Evolutionary conservation across 2,888 invertebrate genomes (phyloP).

Genomic region (Trichopoda pennipes): DNA sequence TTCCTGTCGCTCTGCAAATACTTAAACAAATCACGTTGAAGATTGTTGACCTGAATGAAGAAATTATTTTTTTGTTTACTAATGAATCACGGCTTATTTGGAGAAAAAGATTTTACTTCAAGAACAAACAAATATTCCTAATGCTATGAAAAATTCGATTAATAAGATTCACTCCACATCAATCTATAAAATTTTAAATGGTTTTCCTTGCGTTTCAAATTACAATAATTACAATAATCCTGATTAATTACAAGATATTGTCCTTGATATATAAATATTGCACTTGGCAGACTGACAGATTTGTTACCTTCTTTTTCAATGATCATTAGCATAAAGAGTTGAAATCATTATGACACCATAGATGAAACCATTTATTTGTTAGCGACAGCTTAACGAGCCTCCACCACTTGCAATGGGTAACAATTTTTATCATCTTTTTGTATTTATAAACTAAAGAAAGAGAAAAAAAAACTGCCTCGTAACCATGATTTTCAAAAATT

Average conservation of each 20-base stretch:
- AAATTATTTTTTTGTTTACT: too few relatives aligned
- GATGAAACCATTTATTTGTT: conserved; percentile 3
- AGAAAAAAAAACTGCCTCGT: conserved; percentile 37
- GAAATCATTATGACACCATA: too few relatives aligned
- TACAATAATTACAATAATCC: conserved; percentile 22
- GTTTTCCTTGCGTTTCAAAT: conserved; percentile 21
- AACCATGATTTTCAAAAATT: conserved; percentile 60
- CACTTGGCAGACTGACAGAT: conserved; percentile 3
- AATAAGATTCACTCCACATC: not conserved
- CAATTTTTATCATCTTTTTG: conserved; percentile 18
- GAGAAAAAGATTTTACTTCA: too few relatives aligned
- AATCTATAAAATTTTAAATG: conserved; percentile 31
- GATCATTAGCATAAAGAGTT: not conserved
- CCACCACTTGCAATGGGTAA: conserved; percentile 16
- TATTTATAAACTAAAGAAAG: too few relatives aligned
- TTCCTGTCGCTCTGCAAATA: too few relatives aligned
- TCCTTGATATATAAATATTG: conserved; percentile 14
- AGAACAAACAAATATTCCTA: too few relatives aligned
- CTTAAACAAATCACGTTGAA: too few relatives aligned
- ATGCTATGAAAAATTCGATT: too few relatives aligned
- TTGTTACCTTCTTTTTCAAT: not conserved
- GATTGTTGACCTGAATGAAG: too few relatives aligned
- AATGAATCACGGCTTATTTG: too few relatives aligned
- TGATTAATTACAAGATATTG: conserved; percentile 51
- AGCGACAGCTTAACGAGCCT: conserved; percentile 50